Base-by-base conservation (phyloP, 2,888 invertebrate species). In the Barypeithes pellucidus region DNA sequence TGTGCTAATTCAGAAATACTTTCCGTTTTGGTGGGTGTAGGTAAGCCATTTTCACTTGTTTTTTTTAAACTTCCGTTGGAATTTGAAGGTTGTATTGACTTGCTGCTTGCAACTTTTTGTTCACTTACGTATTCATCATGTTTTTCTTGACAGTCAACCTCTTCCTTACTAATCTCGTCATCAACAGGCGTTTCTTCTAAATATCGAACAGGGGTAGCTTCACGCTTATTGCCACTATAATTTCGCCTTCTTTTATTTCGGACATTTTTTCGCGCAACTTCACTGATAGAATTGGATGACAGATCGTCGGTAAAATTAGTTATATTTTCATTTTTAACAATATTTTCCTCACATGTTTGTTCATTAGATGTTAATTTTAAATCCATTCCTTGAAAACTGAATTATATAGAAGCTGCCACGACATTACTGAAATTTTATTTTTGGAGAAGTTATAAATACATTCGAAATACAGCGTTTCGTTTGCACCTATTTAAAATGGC, bases 1-100 rank as follows among this genome's bases (percentile, higher is more conserved):
- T 82, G 82, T 14, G 83, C 83, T 11, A 79, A 47, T 43, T 80
- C 80, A 14, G 83, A 78, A 22, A 84, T 67, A 8, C 41, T 73
- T 47, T 29, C 68, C 61, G 78, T 80, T 45, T 68, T 61, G 18
- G 12, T 33, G 47, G 63, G 73, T 7, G 65, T 24, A n/a, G 50
- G 12, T 24, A 22, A 16, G 9, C 22, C 50, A 22, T 62, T 54
- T 20, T 43, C 52, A 2, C 22, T 14, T 60, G 52, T 14, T 45
- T 57, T 72, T 57, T 41, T 22, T 18, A 67, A 57, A 20, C 59
- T 72, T 0, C 47, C 39, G 50, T 68, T 60, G 11, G 68, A 65
- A n/a, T 67, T 73, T 67, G 33, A 45, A 72, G 61, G 12, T 24
- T 41, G 11, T 24, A 45, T 24, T 61, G 43, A 8, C 16, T 5